These are phyloP conservation scores for Tachysurus fulvidraco DNA, from an alignment of 2,113 vertebrate species.

Conservation along the genomic window DNA sequence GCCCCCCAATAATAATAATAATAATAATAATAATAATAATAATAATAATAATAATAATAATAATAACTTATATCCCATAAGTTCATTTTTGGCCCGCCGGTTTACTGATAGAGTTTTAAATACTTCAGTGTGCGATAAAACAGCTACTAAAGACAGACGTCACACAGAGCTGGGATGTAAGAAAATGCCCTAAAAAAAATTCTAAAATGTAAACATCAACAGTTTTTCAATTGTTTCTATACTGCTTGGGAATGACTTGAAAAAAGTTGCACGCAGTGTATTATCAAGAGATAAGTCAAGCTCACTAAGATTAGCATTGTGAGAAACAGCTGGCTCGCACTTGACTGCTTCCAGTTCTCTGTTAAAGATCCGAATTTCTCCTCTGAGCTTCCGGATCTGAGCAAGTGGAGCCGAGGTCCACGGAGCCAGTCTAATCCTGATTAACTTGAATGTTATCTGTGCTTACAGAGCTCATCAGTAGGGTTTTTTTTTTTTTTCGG, in stretches of 20 bases:
- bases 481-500: too few species aligned
- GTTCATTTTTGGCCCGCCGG: too few species aligned
- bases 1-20: too few species aligned
- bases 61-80: too few species aligned
- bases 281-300: neutral
- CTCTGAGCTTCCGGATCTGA: conserved; percentile 31
- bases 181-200: neutral
- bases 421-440: conserved; percentile 41
- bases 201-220: neutral
- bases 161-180: neutral
- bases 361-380: conserved; percentile 19
- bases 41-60: too few species aligned
- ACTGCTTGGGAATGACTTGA: neutral
- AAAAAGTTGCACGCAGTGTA: neutral
- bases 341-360: neutral
- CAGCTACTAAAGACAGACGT: neutral
- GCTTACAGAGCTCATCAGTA: conserved; percentile 44
- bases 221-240: neutral
- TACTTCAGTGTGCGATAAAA: neutral
- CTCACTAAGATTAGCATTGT: neutral
- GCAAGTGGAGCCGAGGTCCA: conserved; percentile 9
- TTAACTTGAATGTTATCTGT: conserved; percentile 50
- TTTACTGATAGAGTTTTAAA: too few species aligned
- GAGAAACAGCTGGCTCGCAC: neutral
- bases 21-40: too few species aligned